phyloP scores from a whole-genome alignment of 2,888 invertebrate genomes.

The Acanthosepion esculentum region DNA sequence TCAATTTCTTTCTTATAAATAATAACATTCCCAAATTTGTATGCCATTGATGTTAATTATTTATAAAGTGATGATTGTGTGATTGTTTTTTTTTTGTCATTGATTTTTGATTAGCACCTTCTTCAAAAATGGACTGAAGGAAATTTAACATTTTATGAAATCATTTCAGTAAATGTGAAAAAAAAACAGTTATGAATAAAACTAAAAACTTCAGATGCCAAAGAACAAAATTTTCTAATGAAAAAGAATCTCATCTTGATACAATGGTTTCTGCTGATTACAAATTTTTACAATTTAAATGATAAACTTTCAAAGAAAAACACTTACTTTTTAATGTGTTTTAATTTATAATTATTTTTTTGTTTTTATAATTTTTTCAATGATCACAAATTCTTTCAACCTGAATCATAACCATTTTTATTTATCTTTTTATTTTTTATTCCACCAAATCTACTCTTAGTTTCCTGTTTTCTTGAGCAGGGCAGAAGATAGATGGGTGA shows the following conservation, averaged over 20 bases:
- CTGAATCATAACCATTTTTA: background rate
- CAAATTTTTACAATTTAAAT: background rate
- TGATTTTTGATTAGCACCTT: too few relatives aligned
- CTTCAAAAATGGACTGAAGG: too few relatives aligned
- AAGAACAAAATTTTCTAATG: constrained; percentile 18
- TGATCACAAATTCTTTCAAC: background rate
- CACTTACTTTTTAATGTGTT: background rate
- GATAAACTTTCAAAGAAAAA: background rate
- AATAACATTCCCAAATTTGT: too few relatives aligned
- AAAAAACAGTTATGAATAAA: background rate
- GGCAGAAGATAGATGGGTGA: background rate
- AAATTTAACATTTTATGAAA: too few relatives aligned
- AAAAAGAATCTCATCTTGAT: constrained; percentile 4
- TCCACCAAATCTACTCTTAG: background rate
- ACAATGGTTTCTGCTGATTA: background rate
- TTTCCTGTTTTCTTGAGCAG: background rate
- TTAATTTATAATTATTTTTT: background rate
- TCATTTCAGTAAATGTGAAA: too few relatives aligned
- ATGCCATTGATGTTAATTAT: too few relatives aligned
- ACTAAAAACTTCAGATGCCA: background rate
- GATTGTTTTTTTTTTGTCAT: too few relatives aligned
- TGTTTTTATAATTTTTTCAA: background rate
- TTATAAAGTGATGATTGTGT: too few relatives aligned
- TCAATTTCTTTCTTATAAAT: too few relatives aligned
- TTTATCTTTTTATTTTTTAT: background rate